Evolutionary conservation across 1,140 invertebrate species (phyloP).

Genomic region (Hyphantria cunea): DNA sequence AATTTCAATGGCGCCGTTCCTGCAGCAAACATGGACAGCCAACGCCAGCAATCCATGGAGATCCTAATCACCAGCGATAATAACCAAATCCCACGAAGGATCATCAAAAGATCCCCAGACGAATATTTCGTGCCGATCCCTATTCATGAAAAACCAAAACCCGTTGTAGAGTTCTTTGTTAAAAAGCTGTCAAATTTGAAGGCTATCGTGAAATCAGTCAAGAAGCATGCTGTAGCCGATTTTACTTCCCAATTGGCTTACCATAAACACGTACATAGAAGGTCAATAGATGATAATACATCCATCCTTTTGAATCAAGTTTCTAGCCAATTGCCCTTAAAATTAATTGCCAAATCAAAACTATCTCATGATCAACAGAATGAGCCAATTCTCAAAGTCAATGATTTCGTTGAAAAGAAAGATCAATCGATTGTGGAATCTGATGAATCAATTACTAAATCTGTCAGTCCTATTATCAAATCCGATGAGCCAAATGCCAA

Average conservation of each 20-base stretch:
- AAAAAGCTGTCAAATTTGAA: conserved; percentile 19
- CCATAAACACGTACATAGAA: conserved; percentile 9
- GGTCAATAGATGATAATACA: conserved; percentile 4
- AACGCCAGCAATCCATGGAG: conserved; percentile 15
- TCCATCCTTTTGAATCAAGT: background rate
- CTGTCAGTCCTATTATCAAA: conserved; percentile 7
- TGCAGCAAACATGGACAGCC: background rate
- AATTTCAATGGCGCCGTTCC: background rate
- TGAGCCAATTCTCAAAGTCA: too few species aligned
- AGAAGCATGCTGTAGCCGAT: conserved; percentile 4
- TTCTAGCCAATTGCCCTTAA: too few species aligned
- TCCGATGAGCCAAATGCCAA: background rate
- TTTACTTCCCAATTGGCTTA: conserved; percentile 3
- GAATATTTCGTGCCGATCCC: conserved; percentile 7
- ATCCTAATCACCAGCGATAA: conserved; percentile 21
- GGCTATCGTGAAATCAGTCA: conserved; percentile 10
- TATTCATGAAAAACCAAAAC: conserved; percentile 9
- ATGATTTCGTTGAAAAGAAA: background rate
- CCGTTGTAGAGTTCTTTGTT: conserved; percentile 3
- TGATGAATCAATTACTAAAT: background rate
- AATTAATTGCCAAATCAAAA: too few species aligned
- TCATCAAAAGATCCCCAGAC: conserved; percentile 1
- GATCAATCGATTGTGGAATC: background rate
- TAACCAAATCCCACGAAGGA: background rate
- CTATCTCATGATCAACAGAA: too few species aligned